Evolutionary conservation across 92 coral and sea anemone genomes (phyloP).

Genomic region (Hydrozoanthus gracilis): DNA sequence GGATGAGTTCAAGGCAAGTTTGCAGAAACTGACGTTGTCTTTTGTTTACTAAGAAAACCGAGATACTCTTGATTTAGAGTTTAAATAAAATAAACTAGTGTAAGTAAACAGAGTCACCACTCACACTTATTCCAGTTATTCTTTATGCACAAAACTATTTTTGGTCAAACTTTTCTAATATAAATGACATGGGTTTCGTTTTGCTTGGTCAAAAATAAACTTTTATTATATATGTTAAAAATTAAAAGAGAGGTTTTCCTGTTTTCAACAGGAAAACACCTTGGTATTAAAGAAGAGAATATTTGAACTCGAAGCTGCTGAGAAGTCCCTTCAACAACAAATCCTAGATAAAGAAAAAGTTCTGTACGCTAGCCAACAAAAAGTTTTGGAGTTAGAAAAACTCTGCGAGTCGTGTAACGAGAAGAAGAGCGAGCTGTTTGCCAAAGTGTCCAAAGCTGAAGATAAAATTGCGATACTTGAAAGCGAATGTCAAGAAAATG

Average conservation of each 20-base stretch:
- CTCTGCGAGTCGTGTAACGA: conserved; percentile 67
- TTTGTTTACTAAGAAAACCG: not conserved
- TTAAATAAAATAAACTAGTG: not conserved
- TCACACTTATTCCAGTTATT: no score
- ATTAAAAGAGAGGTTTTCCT: not conserved
- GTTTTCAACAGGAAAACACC: conserved; percentile 58
- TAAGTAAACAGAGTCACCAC: no score
- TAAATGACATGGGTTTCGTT: no score
- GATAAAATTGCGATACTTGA: conserved; percentile 68
- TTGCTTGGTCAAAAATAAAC: not conserved
- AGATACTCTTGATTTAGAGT: not conserved
- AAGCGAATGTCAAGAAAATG: conserved; percentile 54
- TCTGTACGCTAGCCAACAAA: conserved; percentile 55
- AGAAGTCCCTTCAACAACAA: conserved; percentile 65
- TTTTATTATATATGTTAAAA: not conserved
- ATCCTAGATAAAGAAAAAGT: conserved; percentile 74
- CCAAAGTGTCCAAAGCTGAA: conserved; percentile 73
- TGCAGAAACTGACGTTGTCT: not conserved
- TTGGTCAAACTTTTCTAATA: no score
- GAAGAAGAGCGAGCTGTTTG: conserved; percentile 69
- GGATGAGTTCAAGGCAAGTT: conserved; percentile 50
- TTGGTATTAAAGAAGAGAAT: conserved; percentile 68
- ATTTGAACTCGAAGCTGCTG: conserved; percentile 81
- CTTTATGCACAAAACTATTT: no score
- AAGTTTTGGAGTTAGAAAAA: conserved; percentile 72